Base-by-base conservation (phyloP, 2,888 invertebrate species). In the Chymomyza caudatula region DNA sequence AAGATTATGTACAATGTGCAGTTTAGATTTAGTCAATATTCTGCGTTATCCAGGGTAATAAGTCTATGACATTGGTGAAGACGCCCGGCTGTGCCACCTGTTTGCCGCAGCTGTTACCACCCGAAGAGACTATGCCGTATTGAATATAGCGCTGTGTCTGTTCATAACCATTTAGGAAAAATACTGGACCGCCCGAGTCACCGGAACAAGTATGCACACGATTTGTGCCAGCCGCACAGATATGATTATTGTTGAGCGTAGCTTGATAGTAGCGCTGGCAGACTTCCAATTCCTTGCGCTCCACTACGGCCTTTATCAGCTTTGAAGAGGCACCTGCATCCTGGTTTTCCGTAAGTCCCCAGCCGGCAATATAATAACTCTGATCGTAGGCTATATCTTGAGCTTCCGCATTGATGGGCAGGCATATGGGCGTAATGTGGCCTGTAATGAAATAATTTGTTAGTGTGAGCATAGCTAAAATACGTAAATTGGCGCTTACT, bases 101-200 rank as follows among this genome's bases (percentile, higher is more conserved):
- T 0, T 43, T 49, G 11, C 88, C 89, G 76, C 94, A 94, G 0
- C 90, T 85, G 0, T 88, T 86, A 0, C 93, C 92, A 0, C 94
- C 94, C 71, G 92, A 92, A 0, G 94, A 94, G 0, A 94, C 94
- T 0, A 94, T 88, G 4, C 94, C 94, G 55, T 84, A 89, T 65
- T 90, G 90, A 2, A 89, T 70, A 22, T 73, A 87, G 5, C 87
- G 86, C 4, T 62, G 58, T 0, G 6, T 29, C 2, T 44, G 6
- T 53, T 78, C 81, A 43, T 81, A 89, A 0, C 17, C 19, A 2
- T 73, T 71, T 1, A 73, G 67, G 37, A 76, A 71, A 60, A 88
- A 79, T 0, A 88, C 68, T 0, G 88, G 88, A 0, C 88, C 88
- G 3, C 88, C 88, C 4, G 88, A 88, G 70, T 88, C 88, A 3